Base-by-base conservation (phyloP, 2,888 invertebrate species). In the Patella pellucida region DNA sequence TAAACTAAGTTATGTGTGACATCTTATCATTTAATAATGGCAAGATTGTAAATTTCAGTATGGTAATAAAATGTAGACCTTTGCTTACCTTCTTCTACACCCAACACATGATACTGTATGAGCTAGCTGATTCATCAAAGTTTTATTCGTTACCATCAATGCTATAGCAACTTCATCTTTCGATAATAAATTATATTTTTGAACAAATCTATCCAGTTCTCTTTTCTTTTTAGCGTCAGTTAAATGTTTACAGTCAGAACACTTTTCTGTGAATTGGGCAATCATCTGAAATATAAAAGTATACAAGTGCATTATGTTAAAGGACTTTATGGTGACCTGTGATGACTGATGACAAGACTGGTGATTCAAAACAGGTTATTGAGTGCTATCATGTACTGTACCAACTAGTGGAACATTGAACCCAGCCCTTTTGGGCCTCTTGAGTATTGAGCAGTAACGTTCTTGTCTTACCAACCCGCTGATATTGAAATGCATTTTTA, bases 91-190 rank as follows among this genome's bases (percentile, higher is more conserved):
- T 93, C 96, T 93, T 82, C 97, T 93, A 92, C 97, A 97, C 80
- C 97, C 97, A 88, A 97, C 96, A 93, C 97, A 97, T 82, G 97
- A 96, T 88, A 97, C 96, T 91, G 95, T 95, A 92, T 97, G 96
- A 92, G 96, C 95, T 82, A 97, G 92, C 87, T 96, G 95, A 86
- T 94, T 94, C 89, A 96, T 93, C 87, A 97, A 94, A 92, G 96
- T 95, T 84, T 94, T 94, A 87, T 94, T 95, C 75, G 95, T 94
- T 75, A 97, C 96, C 93, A 95, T 94, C 85, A 97, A 93, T 23
- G 96, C 96, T 82, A 94, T 93, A 88, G 94, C 94, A 69, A 96
- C 92, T 92, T 97, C 97, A 78, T 94, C 94, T 82, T 94, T 93
- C 71, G 94, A 94, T 74, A 97, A 93, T 86, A 95, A 93, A 89